phyloP scores from a whole-genome alignment of 2,797 vertebrate genomes.

The Sorex maritimensis region DNA sequence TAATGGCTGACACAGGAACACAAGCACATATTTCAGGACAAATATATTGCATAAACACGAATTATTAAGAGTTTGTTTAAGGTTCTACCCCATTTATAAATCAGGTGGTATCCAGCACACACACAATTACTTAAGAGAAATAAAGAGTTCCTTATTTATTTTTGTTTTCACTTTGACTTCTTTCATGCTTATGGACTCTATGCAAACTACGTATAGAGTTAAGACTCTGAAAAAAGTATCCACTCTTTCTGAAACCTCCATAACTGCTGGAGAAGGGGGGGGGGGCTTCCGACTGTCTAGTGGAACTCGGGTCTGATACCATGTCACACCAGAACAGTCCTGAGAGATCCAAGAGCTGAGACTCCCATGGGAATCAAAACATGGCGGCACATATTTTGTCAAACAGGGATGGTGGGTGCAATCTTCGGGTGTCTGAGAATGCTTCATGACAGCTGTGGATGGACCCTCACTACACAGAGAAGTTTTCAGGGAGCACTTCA shows the following conservation, averaged over 20 bases:
- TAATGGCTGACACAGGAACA: conserved; percentile 59
- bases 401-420: too few species aligned
- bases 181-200: conserved; percentile 27
- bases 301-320: neutral
- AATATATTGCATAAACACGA: conserved; percentile 35
- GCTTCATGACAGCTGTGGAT: too few species aligned
- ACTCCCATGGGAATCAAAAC: too few species aligned
- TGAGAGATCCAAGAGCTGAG: neutral
- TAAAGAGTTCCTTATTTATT: conserved; percentile 10
- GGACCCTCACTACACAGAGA: too few species aligned
- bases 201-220: neutral
- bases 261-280: neutral
- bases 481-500: too few species aligned
- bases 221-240: conserved; percentile 33
- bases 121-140: neutral
- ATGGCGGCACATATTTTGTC: too few species aligned
- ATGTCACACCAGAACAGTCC: neutral
- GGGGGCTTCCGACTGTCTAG: neutral
- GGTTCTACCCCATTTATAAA: conserved; percentile 58
- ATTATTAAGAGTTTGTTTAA: conserved; percentile 74
- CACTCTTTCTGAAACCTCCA: conserved; percentile 29
- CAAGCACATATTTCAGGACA: conserved; percentile 52
- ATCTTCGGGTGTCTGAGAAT: too few species aligned
- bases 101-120: neutral
- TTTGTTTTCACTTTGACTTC: conserved; percentile 54